Conservation (phyloP, 2,888 invertebrate genomes). For the Leptarthrus brevirostris region DNA sequence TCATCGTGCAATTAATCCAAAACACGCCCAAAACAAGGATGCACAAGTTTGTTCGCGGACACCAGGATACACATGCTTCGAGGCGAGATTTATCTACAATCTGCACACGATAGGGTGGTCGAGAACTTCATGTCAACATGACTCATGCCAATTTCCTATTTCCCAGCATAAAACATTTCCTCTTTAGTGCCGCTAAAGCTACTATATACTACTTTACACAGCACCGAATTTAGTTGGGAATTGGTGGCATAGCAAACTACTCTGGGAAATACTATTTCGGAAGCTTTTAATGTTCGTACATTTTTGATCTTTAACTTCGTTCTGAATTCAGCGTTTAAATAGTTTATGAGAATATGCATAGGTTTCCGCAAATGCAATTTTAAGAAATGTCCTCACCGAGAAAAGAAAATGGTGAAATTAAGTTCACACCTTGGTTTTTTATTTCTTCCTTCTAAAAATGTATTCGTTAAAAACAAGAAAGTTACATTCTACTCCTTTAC, state of each 20-base stretch:
- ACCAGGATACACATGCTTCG: not conserved
- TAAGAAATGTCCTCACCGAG: too few relatives aligned
- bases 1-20: not conserved
- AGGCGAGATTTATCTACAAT: not conserved
- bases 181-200: not conserved
- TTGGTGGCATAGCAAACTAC: too few relatives aligned
- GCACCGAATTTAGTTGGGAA: too few relatives aligned
- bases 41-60: not conserved
- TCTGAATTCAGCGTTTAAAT: too few relatives aligned
- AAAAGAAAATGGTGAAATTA: too few relatives aligned
- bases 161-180: slow-evolving; percentile 56
- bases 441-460: too few relatives aligned
- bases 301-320: not conserved
- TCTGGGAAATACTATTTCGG: not conserved
- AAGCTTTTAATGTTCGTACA: not conserved
- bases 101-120: not conserved
- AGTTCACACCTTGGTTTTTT: too few relatives aligned
- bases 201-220: too few relatives aligned
- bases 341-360: too few relatives aligned
- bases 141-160: slow-evolving; percentile 59
- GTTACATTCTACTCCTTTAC: too few relatives aligned
- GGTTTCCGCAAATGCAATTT: too few relatives aligned
- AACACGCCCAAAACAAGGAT: not conserved
- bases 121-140: slow-evolving; percentile 56
- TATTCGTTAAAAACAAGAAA: too few relatives aligned